Evolutionary conservation across 2,888 invertebrate genomes (phyloP), one percentile per base, ranked within the genome.

Genomic region (Bruchidius siliquastri): DNA sequence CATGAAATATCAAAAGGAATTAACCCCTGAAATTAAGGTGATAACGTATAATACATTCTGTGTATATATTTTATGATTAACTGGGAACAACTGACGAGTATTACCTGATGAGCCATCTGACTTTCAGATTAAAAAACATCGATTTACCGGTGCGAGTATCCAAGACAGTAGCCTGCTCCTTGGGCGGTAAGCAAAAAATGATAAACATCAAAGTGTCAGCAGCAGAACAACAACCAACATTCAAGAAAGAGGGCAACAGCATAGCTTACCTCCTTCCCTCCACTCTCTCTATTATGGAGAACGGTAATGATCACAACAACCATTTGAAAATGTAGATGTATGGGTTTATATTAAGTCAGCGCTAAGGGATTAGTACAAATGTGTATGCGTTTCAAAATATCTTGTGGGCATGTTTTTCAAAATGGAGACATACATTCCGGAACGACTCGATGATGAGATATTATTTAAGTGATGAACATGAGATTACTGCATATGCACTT

Each of bases 141-240:
- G 94, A 96, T 74, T 85, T 97, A 22, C 87, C 90, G 22, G 94
- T 95, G 20, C 93, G 91, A 72, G 92, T 92, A 22, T 91, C 91
- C 67, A 92, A 91, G 76, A 92, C 91, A 1, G 91, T 96, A 75
- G 91, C 92, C 79, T 96, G 96, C 85, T 94, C 92, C 83, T 88
- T 98, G 77, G 97, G 96, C 71, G 94, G 94, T 79, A 96, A 96
- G 87, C 88, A 91, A 68, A 88, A 90, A 76, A 85, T 88, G 49
- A 86, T 93, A 70, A 86, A 88, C 70, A 88, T 93, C 21, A 90
- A 91, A 83, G 89, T 90, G n/a, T 87, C 85, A 73, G 87, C 90
- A 0, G 89, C 89, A 69, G 86, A 88, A 2, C 84, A 84, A 67
- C 83, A 83, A 20, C 87, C 90, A 0, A 87, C 86, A 0, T 90